A percentile compares a stretch with the other conserved stretches of the same genome.
Evolutionary conservation across 2,888 invertebrate genomes (phyloP).

Genomic region (Hybos culiciformis): DNA sequence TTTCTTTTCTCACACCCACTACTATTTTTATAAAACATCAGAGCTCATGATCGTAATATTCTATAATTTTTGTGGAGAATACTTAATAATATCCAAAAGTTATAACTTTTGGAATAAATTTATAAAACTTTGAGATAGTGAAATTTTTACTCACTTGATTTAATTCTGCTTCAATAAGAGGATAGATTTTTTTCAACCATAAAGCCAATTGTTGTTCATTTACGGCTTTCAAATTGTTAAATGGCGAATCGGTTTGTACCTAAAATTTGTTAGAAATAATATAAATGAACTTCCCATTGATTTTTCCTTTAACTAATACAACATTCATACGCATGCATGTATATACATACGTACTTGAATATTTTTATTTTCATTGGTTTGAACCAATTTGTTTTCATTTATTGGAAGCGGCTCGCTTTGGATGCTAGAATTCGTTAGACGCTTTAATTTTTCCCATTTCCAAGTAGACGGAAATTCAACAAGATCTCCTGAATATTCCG

Average conservation of each 20-base stretch:
- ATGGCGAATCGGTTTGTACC: conserved; percentile 33
- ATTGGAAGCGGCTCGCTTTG: conserved; percentile 24
- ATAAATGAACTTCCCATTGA: background rate
- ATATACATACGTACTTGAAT: conserved; percentile 13
- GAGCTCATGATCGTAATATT: too few species aligned
- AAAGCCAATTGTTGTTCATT: conserved; percentile 37
- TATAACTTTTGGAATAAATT: too few species aligned
- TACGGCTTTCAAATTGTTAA: conserved; percentile 7
- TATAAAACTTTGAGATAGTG: too few species aligned
- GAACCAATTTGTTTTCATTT: conserved; percentile 17
- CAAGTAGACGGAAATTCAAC: conserved; percentile 39
- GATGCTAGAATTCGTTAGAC: conserved; percentile 25
- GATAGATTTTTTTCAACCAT: conserved; percentile 38
- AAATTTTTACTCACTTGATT: too few species aligned
- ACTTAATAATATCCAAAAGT: too few species aligned
- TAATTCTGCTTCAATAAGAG: conserved; percentile 36
- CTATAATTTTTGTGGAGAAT: too few species aligned
- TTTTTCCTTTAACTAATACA: background rate
- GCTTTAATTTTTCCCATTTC: conserved; percentile 30
- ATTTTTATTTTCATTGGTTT: conserved; percentile 20
- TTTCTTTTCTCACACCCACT: too few species aligned
- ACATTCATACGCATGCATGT: background rate
- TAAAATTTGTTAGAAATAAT: too few species aligned
- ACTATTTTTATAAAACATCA: too few species aligned
- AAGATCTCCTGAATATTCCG: conserved; percentile 35